phyloP scores from a whole-genome alignment of 2,113 vertebrate genomes.

The Hippocampus barbouri region DNA sequence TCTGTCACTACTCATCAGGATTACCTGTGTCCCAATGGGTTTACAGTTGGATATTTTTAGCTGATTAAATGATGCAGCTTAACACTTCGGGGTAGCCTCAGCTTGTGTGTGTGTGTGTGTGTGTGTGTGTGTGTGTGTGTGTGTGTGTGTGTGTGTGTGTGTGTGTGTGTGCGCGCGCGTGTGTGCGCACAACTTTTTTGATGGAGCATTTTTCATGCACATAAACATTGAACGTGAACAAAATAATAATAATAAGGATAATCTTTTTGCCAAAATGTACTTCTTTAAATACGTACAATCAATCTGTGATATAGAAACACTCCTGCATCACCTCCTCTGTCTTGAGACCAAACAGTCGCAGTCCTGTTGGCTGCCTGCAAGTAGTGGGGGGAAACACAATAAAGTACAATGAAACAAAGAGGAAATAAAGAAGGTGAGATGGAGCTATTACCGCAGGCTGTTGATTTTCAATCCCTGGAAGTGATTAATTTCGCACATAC shows the following conservation, averaged over 20 bases:
- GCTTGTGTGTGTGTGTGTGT: neutral
- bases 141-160: neutral
- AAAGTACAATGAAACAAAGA: neutral
- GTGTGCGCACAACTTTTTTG: no score
- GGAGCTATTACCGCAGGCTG: neutral
- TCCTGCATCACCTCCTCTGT: no score
- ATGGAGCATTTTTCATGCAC: no score
- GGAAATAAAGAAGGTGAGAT: neutral
- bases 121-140: neutral
- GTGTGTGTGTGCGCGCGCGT: no score
- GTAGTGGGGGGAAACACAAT: neutral
- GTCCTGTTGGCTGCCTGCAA: neutral
- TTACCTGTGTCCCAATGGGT: constrained; percentile 46
- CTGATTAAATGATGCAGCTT: constrained; percentile 53
- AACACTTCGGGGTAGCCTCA: neutral
- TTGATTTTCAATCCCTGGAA: neutral
- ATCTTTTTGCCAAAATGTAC: no score
- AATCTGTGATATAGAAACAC: no score
- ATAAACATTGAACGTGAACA: no score
- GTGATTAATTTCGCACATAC: neutral
- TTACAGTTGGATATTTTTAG: constrained; percentile 57
- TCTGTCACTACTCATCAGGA: constrained; percentile 33
- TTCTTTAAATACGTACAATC: no score
- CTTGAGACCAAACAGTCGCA: no score
- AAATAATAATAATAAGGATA: no score